phyloP scores from a whole-genome alignment of 2,888 invertebrate genomes.

The Opisthograptis luteolata region DNA sequence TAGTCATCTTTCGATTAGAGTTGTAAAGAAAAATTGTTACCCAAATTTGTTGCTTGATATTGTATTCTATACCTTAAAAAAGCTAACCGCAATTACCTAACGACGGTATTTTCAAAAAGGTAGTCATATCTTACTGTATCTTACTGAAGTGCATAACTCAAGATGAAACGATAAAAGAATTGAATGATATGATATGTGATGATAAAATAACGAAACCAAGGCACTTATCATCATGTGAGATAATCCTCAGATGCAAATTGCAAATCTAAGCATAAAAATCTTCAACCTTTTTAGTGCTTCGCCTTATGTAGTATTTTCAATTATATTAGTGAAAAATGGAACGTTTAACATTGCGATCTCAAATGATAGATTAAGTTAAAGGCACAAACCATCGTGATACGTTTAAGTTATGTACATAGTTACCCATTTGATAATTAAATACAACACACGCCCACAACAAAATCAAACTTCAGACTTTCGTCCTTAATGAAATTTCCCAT shows the following conservation, averaged over 20 bases:
- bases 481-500: constrained; percentile 13
- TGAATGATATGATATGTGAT: no score
- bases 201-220: constrained; percentile 4
- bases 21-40: no score
- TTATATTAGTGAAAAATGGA: no score
- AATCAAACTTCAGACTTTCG: constrained; percentile 11
- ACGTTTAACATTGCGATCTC: no score
- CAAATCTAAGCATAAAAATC: no score
- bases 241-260: no score
- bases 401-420: background rate
- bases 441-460: background rate
- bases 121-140: background rate
- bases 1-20: no score
- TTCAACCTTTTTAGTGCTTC: no score
- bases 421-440: background rate
- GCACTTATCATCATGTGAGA: no score
- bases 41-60: no score
- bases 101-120: background rate
- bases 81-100: background rate
- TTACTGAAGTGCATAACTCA: background rate
- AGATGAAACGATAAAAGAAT: constrained; percentile 11
- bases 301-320: no score
- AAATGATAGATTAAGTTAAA: background rate
- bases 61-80: no score
- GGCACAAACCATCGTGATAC: background rate